A percentile compares a stretch with the other conserved stretches of the same genome.
phyloP scores from a whole-genome alignment of 2,888 invertebrate species.

The Merodon equestris region DNA sequence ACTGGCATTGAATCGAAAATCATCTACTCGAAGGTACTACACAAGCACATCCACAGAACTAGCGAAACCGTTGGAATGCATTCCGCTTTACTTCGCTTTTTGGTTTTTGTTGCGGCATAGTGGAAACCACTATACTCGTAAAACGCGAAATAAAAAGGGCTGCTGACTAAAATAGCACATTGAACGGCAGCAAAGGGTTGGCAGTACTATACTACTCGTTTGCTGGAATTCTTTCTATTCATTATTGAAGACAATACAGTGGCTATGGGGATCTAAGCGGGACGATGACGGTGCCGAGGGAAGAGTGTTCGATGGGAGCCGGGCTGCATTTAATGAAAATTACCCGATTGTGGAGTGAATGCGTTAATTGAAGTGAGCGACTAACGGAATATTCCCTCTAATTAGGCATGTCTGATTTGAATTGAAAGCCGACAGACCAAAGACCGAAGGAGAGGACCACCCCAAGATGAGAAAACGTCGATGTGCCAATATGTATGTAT shows the following conservation, averaged over 20 bases:
- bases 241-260: constrained; percentile 57
- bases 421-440: constrained; percentile 12
- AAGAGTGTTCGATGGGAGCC: not conserved
- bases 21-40: not conserved
- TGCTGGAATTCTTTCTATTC: constrained; percentile 41
- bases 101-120: constrained; percentile 12
- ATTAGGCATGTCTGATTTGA: constrained; percentile 68
- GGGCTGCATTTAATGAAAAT: constrained; percentile 57
- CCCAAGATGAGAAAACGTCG: constrained; percentile 51
- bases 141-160: constrained; percentile 1
- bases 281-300: constrained; percentile 15
- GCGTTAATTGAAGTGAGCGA: constrained; percentile 66
- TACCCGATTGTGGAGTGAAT: constrained; percentile 46
- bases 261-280: constrained; percentile 23
- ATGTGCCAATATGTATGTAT: not conserved
- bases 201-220: not conserved
- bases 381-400: constrained; percentile 64
- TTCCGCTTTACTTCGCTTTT: constrained; percentile 34
- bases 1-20: not conserved
- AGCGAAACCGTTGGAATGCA: constrained; percentile 52
- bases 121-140: constrained; percentile 10
- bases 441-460: constrained; percentile 59
- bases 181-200: constrained; percentile 38
- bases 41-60: constrained; percentile 1
- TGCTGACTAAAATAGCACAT: constrained; percentile 36